Base-by-base conservation (phyloP, 2,888 invertebrate species). In the Chorisops tibialis region DNA sequence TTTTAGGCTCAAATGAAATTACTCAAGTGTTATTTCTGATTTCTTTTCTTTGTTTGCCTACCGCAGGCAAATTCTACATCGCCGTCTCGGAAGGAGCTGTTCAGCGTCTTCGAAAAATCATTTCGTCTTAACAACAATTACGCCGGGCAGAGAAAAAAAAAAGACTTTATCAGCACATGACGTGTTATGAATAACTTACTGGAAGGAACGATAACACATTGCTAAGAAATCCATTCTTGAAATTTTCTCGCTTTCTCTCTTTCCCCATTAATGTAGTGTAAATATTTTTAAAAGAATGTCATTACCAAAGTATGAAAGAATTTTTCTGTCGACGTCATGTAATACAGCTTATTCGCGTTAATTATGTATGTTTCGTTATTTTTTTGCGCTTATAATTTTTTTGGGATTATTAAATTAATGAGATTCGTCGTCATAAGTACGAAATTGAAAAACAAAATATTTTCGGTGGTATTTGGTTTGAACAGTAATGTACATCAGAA, bases 261-360 rank as follows among this genome's bases (percentile, higher is more conserved):
- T 59, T 54, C 48, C 22, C 30, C 60, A 61, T 54, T 60, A 63
- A 63, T 63, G 63, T 43, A 60, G 63, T 63, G 63, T 63, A 63
- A 63, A 63, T 59, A 48, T 52, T 63, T 59, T 63, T 59, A 52
- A 50, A 59, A 60, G 56, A 60, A 56, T 56, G 45, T 52, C 30
- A 18, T 35, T 50, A 35, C 37, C 9, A 35, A 30, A 30, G 9
- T 30, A 30, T 30, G 35, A 50, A 30, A 30, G 16, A 35, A 35
- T 30, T 14, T 35, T 50, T 30, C 14, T 35, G 51, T 9, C 38
- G 51, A 52, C 19, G 51, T 14, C 19, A 30, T 30, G 30, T 30
- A 30, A 9, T 30, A 30, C 24, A 24, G 24, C 24, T 4, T 24
- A 24, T 24, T 24, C 24, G 9, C 3, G n/a, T 30, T 30, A 30